phyloP scores from a whole-genome alignment of 2,113 vertebrate genomes.

The Oriolus oriolus region DNA sequence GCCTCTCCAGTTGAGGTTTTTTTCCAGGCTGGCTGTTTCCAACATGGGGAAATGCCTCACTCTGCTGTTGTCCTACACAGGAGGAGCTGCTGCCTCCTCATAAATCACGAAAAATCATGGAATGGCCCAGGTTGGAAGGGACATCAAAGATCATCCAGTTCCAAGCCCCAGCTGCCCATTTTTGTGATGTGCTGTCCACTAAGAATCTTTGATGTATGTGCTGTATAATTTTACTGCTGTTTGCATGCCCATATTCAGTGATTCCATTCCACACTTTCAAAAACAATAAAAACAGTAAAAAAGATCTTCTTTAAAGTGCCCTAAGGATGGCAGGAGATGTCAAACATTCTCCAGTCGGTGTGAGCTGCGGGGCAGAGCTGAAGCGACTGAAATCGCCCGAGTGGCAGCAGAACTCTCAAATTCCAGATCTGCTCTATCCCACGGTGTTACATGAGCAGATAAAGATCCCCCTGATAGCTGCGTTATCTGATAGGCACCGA shows the following conservation, averaged over 20 bases:
- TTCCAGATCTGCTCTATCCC: not conserved
- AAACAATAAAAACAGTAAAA: no score
- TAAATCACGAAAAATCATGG: not conserved
- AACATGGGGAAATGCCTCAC: accelerated
- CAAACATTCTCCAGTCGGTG: not conserved
- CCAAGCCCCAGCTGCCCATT: not conserved
- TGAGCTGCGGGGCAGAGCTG: not conserved
- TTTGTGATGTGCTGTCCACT: accelerated
- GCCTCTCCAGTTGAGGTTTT: not conserved
- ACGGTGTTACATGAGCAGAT: not conserved
- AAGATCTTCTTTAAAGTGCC: not conserved
- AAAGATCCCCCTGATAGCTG: not conserved
- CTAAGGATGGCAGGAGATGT: no score
- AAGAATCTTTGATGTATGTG: no score
- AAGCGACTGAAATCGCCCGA: not conserved
- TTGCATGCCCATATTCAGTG: not conserved
- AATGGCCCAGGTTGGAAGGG: not conserved
- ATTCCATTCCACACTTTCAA: not conserved
- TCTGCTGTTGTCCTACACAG: not conserved
- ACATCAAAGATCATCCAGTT: not conserved
- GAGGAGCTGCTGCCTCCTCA: not conserved
- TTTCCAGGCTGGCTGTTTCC: not conserved
- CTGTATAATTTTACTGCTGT: not conserved
- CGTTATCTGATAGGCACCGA: not conserved
- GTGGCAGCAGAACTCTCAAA: not conserved